Conservation (phyloP, 2,797 vertebrate genomes). For the Distichodus sexfasciatus region DNA sequence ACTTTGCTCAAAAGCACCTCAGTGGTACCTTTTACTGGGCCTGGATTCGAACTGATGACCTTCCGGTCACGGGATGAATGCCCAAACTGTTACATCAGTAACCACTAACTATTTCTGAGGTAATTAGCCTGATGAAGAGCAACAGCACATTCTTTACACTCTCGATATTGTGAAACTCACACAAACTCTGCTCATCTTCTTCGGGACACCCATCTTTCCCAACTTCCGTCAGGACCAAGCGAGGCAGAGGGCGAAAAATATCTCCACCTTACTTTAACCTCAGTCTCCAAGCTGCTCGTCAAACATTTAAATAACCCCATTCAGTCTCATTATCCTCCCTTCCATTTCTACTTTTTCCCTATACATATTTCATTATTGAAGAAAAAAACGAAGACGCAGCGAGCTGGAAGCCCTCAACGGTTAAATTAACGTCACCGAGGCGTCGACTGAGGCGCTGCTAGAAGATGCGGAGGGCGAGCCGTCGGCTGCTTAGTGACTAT, state of each 20-base stretch:
- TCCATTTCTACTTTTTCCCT: background rate
- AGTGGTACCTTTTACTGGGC: too few species aligned
- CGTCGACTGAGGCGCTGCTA: constrained; percentile 30
- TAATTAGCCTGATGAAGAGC: too few species aligned
- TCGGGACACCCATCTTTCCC: rapidly evolving
- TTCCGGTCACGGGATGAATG: too few species aligned
- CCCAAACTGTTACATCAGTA: too few species aligned
- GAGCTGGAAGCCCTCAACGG: constrained; percentile 5
- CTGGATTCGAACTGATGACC: too few species aligned
- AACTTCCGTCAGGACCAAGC: background rate
- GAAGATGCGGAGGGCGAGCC: constrained; percentile 31
- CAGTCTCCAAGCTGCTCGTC: constrained; percentile 3
- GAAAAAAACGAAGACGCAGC: constrained; percentile 5
- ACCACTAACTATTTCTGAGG: too few species aligned
- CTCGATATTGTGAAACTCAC: too few species aligned
- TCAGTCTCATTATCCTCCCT: constrained; percentile 26
- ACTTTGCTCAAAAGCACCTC: too few species aligned
- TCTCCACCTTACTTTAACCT: constrained; percentile 10
- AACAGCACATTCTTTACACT: too few species aligned
- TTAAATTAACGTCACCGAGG: constrained; percentile 34
- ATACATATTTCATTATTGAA: constrained; percentile 11
- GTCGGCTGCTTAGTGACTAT: constrained; percentile 20
- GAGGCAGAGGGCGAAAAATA: background rate
- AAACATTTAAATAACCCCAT: constrained; percentile 50
- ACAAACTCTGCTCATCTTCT: background rate